Conservation (phyloP, 2,113 vertebrate genomes). For the Connochaetes taurinus region DNA sequence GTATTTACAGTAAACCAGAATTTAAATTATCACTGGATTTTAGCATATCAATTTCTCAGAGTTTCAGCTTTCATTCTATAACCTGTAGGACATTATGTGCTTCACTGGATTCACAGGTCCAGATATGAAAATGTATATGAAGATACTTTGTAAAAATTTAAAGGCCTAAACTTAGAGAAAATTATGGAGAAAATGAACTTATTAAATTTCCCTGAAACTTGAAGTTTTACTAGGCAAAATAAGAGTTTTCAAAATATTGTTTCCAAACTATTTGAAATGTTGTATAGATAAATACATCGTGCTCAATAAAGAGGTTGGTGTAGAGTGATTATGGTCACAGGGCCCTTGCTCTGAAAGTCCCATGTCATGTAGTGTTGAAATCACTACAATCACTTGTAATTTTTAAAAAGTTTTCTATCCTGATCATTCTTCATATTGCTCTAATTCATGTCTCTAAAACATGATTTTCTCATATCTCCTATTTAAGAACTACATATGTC, state of each 20-base stretch:
- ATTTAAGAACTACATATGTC: not conserved
- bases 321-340: not conserved
- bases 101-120: not conserved
- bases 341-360: not conserved
- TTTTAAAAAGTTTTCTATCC: not conserved
- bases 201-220: not conserved
- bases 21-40: not conserved
- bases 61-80: not conserved
- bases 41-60: not conserved
- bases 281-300: fast-evolving
- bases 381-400: not conserved
- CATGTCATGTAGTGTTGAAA: not conserved
- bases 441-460: not conserved
- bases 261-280: not conserved
- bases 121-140: not conserved
- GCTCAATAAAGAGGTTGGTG: not conserved
- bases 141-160: not conserved
- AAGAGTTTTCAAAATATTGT: not conserved
- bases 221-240: not conserved
- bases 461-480: not conserved
- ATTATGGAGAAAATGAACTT: not conserved
- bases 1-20: not conserved
- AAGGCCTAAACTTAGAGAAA: not conserved
- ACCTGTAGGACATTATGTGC: not conserved
- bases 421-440: not conserved